Base-by-base conservation (phyloP, 2,113 vertebrate genomes). In the Mirounga angustirostris region DNA sequence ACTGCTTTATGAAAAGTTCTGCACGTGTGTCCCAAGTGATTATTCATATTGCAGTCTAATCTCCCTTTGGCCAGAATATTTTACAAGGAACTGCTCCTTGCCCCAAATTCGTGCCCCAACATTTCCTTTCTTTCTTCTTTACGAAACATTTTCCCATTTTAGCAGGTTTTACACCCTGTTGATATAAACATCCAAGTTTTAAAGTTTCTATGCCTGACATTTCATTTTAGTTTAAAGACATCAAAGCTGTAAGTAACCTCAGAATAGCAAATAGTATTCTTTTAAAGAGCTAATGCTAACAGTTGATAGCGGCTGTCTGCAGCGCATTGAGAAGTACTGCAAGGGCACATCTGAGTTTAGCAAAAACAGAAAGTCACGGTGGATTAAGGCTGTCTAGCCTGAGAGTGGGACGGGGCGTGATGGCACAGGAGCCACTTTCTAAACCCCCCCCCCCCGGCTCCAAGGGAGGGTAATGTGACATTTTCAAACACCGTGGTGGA, bases 1-100 rank as follows among this genome's bases (percentile, higher is more conserved):
- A 81, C 78, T 59, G 52, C 94, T 88, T 91, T 89, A 18, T 91
- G 85, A 95, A 93, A 96, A 85, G 76, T 84, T 96, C 76, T 71
- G 76, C 6, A 84, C 61, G 52, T 67, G 79, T 11, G 8, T 22
- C 9, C 1, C 1, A 63, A 67, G 36, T 40, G 63, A 91, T 86
- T 56, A 56, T 59, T 97, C 81, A 36, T 65, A 56, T 3, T 54
- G 73, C 58, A 89, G 59, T 36, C 24, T 52, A 63, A 67, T 82
- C n/a, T 86, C 83, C 36, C 59, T 19, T 1, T 71, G 89, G 63
- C 54, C 5, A 76, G 50, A 43, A 67, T 46, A 81, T 78, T 56
- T 82, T 82, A 28, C 21, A 71, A 58, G 56, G 26, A 61, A 58
- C 28, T 56, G 10, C 43, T 94, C n/a, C 50, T 95, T 91, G 50